Conservation (phyloP, 2,113 vertebrate genomes). For the Zosterops borbonicus region DNA sequence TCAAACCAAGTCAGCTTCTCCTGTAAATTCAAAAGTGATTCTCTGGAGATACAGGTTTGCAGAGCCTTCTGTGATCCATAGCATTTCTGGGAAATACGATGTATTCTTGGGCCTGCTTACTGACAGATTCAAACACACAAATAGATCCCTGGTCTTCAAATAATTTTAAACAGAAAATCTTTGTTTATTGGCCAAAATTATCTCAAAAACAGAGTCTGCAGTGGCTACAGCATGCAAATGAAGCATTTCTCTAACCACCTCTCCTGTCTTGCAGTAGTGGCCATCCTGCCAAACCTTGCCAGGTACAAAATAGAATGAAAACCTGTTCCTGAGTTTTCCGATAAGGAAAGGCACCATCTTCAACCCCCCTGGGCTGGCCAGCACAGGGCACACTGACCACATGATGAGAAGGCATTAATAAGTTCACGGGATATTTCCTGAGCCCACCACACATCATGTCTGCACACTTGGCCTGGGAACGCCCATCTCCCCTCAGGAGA, state of each 20-base stretch:
- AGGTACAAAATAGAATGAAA: not conserved
- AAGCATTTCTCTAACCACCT: not conserved
- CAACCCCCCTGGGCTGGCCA: not conserved
- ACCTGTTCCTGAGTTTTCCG: not conserved
- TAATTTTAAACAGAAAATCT: not conserved
- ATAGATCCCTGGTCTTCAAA: not conserved
- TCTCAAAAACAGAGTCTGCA: not conserved
- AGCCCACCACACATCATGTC: accelerated
- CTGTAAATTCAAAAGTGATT: not conserved
- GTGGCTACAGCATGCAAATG: not conserved
- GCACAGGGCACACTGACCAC: not conserved
- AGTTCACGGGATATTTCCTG: not conserved
- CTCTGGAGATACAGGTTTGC: not conserved
- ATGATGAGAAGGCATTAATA: not conserved
- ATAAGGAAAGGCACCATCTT: not conserved
- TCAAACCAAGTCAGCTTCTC: not conserved
- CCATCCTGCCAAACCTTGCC: not conserved
- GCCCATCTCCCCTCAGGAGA: not conserved
- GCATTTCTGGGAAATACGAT: not conserved
- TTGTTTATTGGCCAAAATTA: not conserved
- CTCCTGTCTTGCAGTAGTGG: not conserved
- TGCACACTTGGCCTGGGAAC: not conserved
- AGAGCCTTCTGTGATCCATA: not conserved
- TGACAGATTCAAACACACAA: not conserved
- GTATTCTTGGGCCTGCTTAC: not conserved